Evolutionary conservation across 2,113 vertebrate genomes (phyloP), one percentile per base, ranked within the genome.

Genomic region (Gavialis gangeticus): DNA sequence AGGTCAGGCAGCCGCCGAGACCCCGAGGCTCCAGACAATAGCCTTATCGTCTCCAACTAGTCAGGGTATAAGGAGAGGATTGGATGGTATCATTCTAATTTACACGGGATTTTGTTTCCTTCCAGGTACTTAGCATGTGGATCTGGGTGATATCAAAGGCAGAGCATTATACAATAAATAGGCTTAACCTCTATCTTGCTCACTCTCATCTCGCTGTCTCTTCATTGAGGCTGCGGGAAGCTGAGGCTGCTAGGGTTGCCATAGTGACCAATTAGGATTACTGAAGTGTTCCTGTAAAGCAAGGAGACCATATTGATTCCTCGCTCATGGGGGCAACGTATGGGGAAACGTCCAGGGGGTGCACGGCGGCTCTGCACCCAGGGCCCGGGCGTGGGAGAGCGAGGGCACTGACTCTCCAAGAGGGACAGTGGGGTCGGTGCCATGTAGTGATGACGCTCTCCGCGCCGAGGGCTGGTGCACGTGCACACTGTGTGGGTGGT

Each of bases 251-350:
- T 89, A 94, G 90, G 94, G 96, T 97, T 96, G 97, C 97, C 92
- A 97, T 97, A 94, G 97, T 92, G 95, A 97, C 95, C 96, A 96
- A 95, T 96, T 95, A 97, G 96, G 96, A 96, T 96, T 96, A 97
- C 94, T 62, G 97, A 94, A 93, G 93, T 92, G 92, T 91, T 97
- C 92, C 93, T 87, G 90, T 92, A 77, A 95, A 95, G 93, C 91
- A 93, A 55, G 96, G 96, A 93, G 91, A 60, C 94, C 96, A 88
- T 93, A 92, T 96, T 79, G 96, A 96, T 96, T 94, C 96, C 91
- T 87, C 91, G 88, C 84, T 95, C 91, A 91, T 88, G 94, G 84
- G 94, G 95, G 80, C 69, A 82, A 76, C 10, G 21, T 16, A 81
- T 59, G 71, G 46, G 28, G 34, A 27, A 79, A 60, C 30, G 12